A percentile compares a stretch with the other conserved stretches of the same genome.
Conservation (phyloP, 2,888 invertebrate genomes). For the Cancer borealis region DNA sequence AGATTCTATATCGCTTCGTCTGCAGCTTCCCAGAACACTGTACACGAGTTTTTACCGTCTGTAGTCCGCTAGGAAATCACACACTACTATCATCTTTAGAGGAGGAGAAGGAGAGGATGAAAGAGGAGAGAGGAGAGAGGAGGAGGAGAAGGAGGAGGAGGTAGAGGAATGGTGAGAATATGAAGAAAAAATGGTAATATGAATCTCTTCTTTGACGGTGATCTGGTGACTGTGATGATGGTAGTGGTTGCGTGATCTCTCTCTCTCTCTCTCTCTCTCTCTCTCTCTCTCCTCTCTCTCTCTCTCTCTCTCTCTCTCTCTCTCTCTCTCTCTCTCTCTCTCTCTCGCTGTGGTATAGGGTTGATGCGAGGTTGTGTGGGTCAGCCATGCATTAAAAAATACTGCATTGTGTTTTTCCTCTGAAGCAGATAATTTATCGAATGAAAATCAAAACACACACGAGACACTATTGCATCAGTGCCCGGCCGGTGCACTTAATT, state of each 20-base stretch:
- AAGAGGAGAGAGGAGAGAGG: not conserved
- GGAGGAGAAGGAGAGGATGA: not conserved
- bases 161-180: not conserved
- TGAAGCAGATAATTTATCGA: constrained; percentile 45
- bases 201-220: not conserved
- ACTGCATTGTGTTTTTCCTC: constrained; percentile 35
- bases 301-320: constrained; percentile 61
- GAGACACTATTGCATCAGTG: constrained; percentile 41
- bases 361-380: not conserved
- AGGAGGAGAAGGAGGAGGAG: not conserved
- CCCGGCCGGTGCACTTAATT: constrained; percentile 3
- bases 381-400: constrained; percentile 41
- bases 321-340: constrained; percentile 44
- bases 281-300: constrained; percentile 55
- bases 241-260: not conserved
- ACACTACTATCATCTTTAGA: constrained; percentile 23
- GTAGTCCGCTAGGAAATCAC: constrained; percentile 42
- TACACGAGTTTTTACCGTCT: not conserved
- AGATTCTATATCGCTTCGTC: constrained; percentile 66
- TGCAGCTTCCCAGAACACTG: not conserved
- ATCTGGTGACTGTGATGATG: constrained; percentile 26
- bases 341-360: not conserved
- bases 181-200: constrained; percentile 37
- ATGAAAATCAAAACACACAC: constrained; percentile 39
- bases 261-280: constrained; percentile 59